Evolutionary conservation across 2,797 vertebrate species (phyloP).

Genomic region (Platalea minor): DNA sequence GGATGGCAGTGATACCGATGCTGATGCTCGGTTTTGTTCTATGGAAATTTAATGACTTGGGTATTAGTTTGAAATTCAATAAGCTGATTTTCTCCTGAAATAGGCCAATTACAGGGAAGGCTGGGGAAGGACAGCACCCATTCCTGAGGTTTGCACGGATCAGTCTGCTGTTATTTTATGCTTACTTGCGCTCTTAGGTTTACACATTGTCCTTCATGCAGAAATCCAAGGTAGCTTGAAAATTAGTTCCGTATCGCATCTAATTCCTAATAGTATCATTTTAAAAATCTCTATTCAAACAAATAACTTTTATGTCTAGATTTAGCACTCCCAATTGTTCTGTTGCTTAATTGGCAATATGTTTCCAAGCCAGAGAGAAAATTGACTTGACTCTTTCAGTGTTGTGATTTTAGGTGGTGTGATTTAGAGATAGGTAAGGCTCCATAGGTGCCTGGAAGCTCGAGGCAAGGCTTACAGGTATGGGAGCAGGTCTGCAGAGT

Average conservation of each 20-base stretch:
- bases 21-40: background rate
- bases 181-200: conserved; percentile 19
- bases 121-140: background rate
- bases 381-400: background rate
- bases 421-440: background rate
- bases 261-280: conserved; percentile 10
- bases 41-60: background rate
- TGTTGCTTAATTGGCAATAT: background rate
- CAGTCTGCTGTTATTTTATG: conserved; percentile 8
- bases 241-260: conserved; percentile 19
- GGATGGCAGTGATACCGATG: background rate
- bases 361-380: background rate
- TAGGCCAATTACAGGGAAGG: background rate
- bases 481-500: background rate
- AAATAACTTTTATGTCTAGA: conserved; percentile 20
- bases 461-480: background rate
- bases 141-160: background rate
- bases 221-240: conserved; percentile 48
- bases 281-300: conserved; percentile 28
- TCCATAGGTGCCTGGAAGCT: background rate
- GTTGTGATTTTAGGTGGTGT: background rate
- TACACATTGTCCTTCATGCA: conserved; percentile 3
- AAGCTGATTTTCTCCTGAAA: background rate
- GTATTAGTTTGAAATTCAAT: background rate
- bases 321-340: conserved; percentile 19